phyloP scores from a whole-genome alignment of 1,140 invertebrate genomes.

The Hypsibius dujardini region DNA sequence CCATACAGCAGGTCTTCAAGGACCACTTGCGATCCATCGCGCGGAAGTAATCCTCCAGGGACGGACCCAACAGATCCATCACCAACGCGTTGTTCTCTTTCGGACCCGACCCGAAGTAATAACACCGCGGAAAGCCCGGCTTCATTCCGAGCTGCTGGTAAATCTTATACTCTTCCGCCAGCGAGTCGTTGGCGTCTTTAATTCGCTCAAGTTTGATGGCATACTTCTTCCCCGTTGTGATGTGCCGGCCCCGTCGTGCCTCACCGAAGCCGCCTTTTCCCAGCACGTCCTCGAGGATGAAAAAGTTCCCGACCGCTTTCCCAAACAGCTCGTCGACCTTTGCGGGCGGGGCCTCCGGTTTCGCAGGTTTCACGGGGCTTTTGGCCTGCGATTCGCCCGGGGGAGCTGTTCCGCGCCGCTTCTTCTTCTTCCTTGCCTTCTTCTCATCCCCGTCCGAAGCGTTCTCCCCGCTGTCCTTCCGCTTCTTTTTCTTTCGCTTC shows the following conservation, averaged over 20 bases:
- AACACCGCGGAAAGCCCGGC: neutral
- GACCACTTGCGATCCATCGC: neutral
- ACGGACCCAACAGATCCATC: neutral
- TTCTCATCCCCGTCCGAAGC: neutral
- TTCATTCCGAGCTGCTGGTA: neutral
- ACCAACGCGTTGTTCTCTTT: conserved; percentile 6
- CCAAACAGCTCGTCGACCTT: neutral
- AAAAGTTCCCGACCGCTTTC: neutral
- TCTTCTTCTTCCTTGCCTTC: neutral
- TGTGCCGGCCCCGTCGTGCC: neutral
- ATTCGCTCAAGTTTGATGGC: conserved; percentile 5
- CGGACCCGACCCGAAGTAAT: neutral
- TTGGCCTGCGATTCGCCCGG: too few species aligned
- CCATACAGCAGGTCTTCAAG: neutral
- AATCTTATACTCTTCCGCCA: conserved; percentile 6
- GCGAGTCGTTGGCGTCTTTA: neutral
- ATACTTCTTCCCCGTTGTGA: neutral
- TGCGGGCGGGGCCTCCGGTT: too few species aligned
- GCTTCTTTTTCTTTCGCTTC: conserved; percentile 6
- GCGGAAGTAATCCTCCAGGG: conserved; percentile 4
- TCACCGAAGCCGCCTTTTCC: neutral
- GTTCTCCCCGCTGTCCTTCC: neutral
- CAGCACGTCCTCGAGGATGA: conserved; percentile 1
- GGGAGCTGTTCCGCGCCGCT: neutral
- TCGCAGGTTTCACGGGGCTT: too few species aligned